Percentiles rank a stretch among this genome's conserved stretches.
These are phyloP conservation scores for Lasius fuliginosus DNA, from an alignment of 2,888 invertebrate genomes.

Conservation along the genomic window DNA sequence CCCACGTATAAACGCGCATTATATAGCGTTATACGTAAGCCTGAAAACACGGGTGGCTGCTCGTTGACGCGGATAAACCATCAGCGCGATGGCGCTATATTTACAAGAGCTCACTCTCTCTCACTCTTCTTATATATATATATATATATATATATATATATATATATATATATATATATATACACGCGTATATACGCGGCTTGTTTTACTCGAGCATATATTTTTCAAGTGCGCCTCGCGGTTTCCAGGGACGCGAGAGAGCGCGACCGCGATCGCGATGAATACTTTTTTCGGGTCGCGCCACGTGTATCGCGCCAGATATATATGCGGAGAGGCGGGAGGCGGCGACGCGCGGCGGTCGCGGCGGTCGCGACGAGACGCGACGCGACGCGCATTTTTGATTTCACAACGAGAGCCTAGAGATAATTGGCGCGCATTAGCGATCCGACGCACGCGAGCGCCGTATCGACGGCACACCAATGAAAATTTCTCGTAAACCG, in stretches of 20 bases:
- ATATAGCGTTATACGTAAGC: slow-evolving; percentile 68
- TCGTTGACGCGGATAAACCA: slow-evolving; percentile 74
- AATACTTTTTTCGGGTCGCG: slow-evolving; percentile 52
- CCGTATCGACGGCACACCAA: neutral
- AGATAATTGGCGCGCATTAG: slow-evolving; percentile 49
- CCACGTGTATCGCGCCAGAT: slow-evolving; percentile 47
- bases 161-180: neutral
- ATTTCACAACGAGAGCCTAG: slow-evolving; percentile 48
- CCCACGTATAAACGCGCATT: slow-evolving; percentile 68
- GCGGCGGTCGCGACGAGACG: neutral
- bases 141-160: neutral
- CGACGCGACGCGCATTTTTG: slow-evolving; percentile 51
- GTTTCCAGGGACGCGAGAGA: slow-evolving; percentile 30
- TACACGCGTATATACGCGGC: neutral
- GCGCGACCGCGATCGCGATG: slow-evolving; percentile 28
- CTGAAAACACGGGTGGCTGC: slow-evolving; percentile 70
- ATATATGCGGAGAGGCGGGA: slow-evolving; percentile 35
- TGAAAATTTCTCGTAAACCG: slow-evolving; percentile 10
- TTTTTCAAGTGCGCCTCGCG: slow-evolving; percentile 53
- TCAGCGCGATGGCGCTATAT: slow-evolving; percentile 68
- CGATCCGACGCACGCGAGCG: slow-evolving; percentile 31
- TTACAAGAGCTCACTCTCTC: slow-evolving; percentile 60
- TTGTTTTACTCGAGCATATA: slow-evolving; percentile 41
- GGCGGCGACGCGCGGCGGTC: slow-evolving; percentile 11
- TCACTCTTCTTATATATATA: neutral